Evolutionary conservation across 1,140 invertebrate species (phyloP), one percentile per base, ranked within the genome.

Genomic region (Drosophila suzukii): DNA sequence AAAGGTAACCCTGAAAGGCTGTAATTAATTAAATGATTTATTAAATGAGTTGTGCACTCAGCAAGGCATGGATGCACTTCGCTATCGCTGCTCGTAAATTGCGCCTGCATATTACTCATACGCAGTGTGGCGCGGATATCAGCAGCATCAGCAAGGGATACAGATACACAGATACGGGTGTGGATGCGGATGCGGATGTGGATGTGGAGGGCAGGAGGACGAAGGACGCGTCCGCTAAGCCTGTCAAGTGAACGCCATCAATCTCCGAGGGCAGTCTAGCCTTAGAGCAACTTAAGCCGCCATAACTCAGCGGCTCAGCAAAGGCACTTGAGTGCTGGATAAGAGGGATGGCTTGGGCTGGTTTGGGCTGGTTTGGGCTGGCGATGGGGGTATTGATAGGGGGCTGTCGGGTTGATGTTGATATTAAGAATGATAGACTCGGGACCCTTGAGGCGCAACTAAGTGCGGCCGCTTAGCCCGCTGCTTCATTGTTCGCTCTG

Each of bases 21-120:
- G 39, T 85, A 84, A 77, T 85, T 85, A 84, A 85, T 84, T 77
- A 73, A 84, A 83, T 83, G 80, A 83, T 83, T 83, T 83, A 83
- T 83, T 83, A 71, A 83, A 80, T 77, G 81, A 73, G 24, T 8
- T 75, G 54, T 71, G 80, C 80, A 75, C 55, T 70, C 72, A 34
- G 51, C 66, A 58, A 71, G 61, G 39, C 56, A 32, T 20, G 20
- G 66, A 13, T 36, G 49, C 56, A 60, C 50, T 50, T 49, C 34
- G 47, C 24, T 6, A 32, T 55, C 20, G n/a, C 65, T 13, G 38
- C 17, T 46, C 34, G 36, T 74, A 63, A 62, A 74, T 74, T 51
- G 34, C 20, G 20, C 20, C 17, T 17, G 71, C 49, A 56, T 55
- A 76, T 77, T 51, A 76, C 74, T 76, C 74, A 77, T 77, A 76